Conservation (phyloP, 2,113 vertebrate species). For the Tautogolabrus adspersus region DNA sequence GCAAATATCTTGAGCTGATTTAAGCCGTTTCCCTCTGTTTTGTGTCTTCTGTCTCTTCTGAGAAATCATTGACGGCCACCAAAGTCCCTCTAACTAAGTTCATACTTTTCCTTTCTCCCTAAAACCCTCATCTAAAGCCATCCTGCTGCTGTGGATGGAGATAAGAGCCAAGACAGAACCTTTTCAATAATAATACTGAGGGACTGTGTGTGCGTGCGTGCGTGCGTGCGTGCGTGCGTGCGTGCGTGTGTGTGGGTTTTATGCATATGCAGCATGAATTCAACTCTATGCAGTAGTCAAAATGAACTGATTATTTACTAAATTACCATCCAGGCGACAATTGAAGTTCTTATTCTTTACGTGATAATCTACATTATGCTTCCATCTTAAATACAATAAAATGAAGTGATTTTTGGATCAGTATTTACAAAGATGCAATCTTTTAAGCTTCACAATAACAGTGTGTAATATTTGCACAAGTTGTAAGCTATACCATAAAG, state of each 20-base stretch:
- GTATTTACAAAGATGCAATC: too few relatives aligned
- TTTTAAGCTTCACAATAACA: too few relatives aligned
- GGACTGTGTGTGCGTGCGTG: slow-evolving; percentile 12
- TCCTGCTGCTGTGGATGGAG: slow-evolving; percentile 56
- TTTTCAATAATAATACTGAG: slow-evolving; percentile 48
- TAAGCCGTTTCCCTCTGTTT: slow-evolving; percentile 47
- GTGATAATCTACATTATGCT: background rate
- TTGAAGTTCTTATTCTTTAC: background rate
- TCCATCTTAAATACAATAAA: too few relatives aligned
- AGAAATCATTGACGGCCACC: slow-evolving; percentile 52
- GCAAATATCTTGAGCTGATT: slow-evolving; percentile 47
- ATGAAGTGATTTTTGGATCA: too few relatives aligned
- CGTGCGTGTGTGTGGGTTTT: too few relatives aligned
- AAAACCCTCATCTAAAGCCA: slow-evolving; percentile 44
- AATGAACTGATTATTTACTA: background rate
- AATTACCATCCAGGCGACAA: background rate
- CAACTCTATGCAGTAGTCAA: background rate
- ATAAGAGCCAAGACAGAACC: slow-evolving; percentile 62
- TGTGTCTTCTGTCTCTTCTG: slow-evolving; percentile 48
- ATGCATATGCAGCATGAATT: slow-evolving; percentile 5
- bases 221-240: slow-evolving; percentile 14
- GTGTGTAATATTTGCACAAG: too few relatives aligned
- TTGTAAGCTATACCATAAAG: too few relatives aligned
- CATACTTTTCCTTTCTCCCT: slow-evolving; percentile 17
- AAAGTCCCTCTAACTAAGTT: slow-evolving; percentile 57